Percentiles rank a stretch among this genome's conserved stretches.
Evolutionary conservation across 2,888 invertebrate genomes (phyloP).

Genomic region (Microctonus aethiopoides): DNA sequence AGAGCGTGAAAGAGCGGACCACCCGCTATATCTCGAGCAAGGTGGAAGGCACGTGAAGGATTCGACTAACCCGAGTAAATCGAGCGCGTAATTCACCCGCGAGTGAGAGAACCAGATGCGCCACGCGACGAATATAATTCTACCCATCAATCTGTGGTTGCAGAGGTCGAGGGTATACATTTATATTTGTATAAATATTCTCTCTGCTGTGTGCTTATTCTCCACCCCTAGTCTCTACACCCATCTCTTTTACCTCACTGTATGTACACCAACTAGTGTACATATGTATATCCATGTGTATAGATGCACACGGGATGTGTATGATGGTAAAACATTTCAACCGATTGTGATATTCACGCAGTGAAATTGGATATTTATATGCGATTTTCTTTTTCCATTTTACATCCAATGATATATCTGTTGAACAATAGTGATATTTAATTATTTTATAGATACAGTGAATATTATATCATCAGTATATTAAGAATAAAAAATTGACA

Average conservation of each 20-base stretch:
- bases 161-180: slow-evolving; percentile 40
- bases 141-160: slow-evolving; percentile 64
- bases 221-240: neutral
- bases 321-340: slow-evolving; percentile 19
- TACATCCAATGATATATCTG: too few species aligned
- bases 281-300: neutral
- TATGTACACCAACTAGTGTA: neutral
- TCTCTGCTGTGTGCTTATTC: slow-evolving; percentile 16
- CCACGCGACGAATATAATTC: slow-evolving; percentile 62
- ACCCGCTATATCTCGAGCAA: slow-evolving; percentile 27
- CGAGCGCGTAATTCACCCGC: slow-evolving; percentile 63
- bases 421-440: too few species aligned
- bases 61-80: slow-evolving; percentile 48
- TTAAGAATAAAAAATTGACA: too few species aligned
- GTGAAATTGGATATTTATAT: neutral
- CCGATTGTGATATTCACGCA: slow-evolving; percentile 25
- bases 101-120: slow-evolving; percentile 51
- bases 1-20: slow-evolving; percentile 17
- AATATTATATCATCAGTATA: too few species aligned
- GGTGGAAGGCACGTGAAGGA: slow-evolving; percentile 49
- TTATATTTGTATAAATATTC: too few species aligned
- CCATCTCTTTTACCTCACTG: slow-evolving; percentile 35
- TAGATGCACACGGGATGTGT: slow-evolving; percentile 22
- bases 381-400: too few species aligned
- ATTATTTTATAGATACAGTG: too few species aligned